Evolutionary conservation across 2,888 invertebrate species (phyloP), one percentile per base, ranked within the genome.

Genomic region (Protonemura montana): DNA sequence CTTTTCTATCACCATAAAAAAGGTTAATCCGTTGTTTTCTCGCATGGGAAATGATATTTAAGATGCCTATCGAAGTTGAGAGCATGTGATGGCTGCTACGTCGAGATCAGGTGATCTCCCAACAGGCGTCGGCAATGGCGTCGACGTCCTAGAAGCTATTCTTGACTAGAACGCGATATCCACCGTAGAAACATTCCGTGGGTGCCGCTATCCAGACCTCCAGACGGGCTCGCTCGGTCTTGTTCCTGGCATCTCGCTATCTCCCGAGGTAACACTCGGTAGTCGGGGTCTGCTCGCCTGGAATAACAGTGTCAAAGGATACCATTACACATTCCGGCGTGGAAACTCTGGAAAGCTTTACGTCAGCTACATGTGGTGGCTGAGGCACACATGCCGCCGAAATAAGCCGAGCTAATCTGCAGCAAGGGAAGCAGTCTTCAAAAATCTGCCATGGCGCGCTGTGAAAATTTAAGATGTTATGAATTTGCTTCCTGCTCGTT

Each of bases 281-380:
- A n/a, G n/a, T 29, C 84, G 26, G 76, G 59, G 28, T 27, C 84
- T 42, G 21, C 59, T 84, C 59, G 59, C 29, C 13, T 26, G 82
- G 83, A 21, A 28, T 28, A 77, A 81, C 41, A 78, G 87, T 87
- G 87, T 87, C 87, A 87, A 85, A 87, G 87, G 85, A 85, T 87
- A 82, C 85, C 85, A 82, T 87, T 85, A 85, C 25, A 83, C 87
- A 87, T 87, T 87, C 87, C 87, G 13, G 25, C 10, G 76, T 28
- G 30, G 30, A 35, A 35, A 35, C 35, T n/a, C n/a, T 3, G 35
- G 35, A n/a, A 30, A 7, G 28, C 59, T 21, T 6, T 10, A 5
- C 81, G 81, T 28, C 81, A 30, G 6, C 13, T 28, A 30, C 81
- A 81, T 30, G 28, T 21, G 59, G 13, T 21, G 16, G 59, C 59